Evolutionary conservation across 2,113 vertebrate genomes (phyloP), one percentile per base, ranked within the genome.

Genomic region (Grus americana): DNA sequence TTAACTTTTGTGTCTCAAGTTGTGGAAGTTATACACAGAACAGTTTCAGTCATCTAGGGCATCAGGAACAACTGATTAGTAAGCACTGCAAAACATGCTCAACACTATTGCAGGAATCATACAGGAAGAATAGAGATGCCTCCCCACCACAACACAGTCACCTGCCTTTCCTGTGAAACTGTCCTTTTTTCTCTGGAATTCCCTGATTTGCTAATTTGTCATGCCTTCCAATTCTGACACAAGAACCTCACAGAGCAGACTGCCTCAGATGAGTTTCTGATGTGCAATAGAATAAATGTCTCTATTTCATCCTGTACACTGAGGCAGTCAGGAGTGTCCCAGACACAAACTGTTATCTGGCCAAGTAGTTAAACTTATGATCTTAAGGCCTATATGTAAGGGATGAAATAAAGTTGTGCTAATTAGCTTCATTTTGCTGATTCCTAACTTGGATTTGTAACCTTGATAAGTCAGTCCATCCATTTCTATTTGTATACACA

Each of bases 201-300:
- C 22, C 61, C n/a, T 2, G 0, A 24, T 62, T 52, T 24, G 30
- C 44, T n/a, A 21, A 18, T 29, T 27, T 5, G 2, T 42, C 23
- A 29, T 6, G 9, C 27, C 20, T 73, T 62, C 13, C 20, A 49
- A 61, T 29, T 67, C 24, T 29, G 49, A 79, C 34, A 68, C 20
- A 73, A 91, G 65, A 52, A 57, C 24, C 5, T 83, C 29, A 27
- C 12, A 13, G 50, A 73, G 44, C 19, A 23, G 10, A 50, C 23
- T 55, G 27, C 15, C 32, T 62, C 40, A 3, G 15, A 26, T 22
- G 27, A 12, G 3, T 58, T 78, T 27, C 58, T n/a, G 7, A 54
- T 32, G 12, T 59, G 40, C 21, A 72, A 47, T 0, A 65, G 38
- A 58, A 65, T 9, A 29, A 21, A 5, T 4, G 5, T 10, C 5